Percentiles rank a stretch among this genome's conserved stretches.
Conservation (phyloP, 2,797 vertebrate species). For the Garrulus glandarius region DNA sequence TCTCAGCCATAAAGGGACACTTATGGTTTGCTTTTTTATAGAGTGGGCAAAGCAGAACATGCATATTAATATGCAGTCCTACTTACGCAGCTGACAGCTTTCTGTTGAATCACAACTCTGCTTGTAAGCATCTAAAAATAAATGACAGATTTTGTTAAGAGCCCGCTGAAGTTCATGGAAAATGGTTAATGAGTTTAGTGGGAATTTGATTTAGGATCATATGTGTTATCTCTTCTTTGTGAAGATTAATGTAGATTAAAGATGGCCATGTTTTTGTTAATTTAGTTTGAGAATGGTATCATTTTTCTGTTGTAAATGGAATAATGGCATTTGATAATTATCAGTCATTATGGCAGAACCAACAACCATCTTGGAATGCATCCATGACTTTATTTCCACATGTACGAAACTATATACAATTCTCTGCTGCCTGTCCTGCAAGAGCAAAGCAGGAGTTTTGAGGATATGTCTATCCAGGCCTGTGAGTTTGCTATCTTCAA, state of each 20-base stretch:
- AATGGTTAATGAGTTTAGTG: neutral
- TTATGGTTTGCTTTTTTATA: neutral
- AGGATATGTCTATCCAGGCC: neutral
- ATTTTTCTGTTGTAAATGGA: neutral
- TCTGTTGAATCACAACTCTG: conserved; percentile 29
- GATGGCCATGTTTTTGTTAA: neutral
- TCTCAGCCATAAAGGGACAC: neutral
- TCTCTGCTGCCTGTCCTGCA: neutral
- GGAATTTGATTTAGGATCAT: neutral
- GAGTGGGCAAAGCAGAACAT: conserved; percentile 1
- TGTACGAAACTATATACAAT: neutral
- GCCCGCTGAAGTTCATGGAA: neutral
- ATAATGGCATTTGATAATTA: neutral
- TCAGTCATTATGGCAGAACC: neutral
- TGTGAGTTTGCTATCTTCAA: neutral
- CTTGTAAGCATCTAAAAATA: conserved; percentile 39
- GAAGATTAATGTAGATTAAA: neutral
- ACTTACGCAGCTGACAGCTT: neutral
- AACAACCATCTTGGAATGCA: neutral
- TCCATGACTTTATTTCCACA: neutral
- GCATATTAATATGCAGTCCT: neutral
- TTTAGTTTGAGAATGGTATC: neutral
- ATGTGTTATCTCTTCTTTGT: neutral
- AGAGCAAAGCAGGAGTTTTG: neutral
- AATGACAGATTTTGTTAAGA: neutral